These are phyloP conservation scores for Urosaurus nigricauda DNA, from an alignment of 2,797 vertebrate species.

Conservation along the genomic window DNA sequence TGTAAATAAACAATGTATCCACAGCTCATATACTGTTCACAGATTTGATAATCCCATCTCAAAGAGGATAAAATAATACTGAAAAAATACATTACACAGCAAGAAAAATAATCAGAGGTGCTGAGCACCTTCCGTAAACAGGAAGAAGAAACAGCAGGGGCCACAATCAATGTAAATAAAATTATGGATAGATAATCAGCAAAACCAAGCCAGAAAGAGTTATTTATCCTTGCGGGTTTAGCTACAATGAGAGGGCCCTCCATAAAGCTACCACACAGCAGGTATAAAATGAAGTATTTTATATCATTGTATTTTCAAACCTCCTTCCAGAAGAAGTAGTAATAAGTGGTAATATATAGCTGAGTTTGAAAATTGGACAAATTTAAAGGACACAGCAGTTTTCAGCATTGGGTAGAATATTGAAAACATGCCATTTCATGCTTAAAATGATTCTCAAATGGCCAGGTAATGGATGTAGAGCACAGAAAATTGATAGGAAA, in stretches of 20 bases:
- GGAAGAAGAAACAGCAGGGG: neutral
- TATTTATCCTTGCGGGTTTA: neutral
- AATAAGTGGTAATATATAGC: neutral
- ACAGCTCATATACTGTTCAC: constrained; percentile 1
- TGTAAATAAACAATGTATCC: neutral
- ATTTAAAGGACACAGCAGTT: neutral
- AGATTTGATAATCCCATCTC: constrained; percentile 15
- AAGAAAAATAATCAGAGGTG: constrained; percentile 30
- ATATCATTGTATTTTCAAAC: neutral
- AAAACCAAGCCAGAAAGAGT: neutral
- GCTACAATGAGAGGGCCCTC: neutral
- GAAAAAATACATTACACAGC: constrained; percentile 9
- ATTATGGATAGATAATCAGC: neutral
- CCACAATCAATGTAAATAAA: neutral
- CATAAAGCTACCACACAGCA: neutral
- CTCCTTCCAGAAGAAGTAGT: neutral
- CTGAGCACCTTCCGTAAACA: neutral
- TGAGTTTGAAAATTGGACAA: neutral
- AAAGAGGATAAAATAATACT: constrained; percentile 9
- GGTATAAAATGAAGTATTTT: neutral
- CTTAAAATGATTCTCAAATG: neutral
- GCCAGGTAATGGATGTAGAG: neutral
- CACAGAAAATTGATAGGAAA: neutral
- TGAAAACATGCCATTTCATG: neutral
- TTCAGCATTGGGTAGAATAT: neutral